Evolutionary conservation across 1,140 invertebrate genomes (phyloP).

Genomic region (Rhagoletis zephyria): DNA sequence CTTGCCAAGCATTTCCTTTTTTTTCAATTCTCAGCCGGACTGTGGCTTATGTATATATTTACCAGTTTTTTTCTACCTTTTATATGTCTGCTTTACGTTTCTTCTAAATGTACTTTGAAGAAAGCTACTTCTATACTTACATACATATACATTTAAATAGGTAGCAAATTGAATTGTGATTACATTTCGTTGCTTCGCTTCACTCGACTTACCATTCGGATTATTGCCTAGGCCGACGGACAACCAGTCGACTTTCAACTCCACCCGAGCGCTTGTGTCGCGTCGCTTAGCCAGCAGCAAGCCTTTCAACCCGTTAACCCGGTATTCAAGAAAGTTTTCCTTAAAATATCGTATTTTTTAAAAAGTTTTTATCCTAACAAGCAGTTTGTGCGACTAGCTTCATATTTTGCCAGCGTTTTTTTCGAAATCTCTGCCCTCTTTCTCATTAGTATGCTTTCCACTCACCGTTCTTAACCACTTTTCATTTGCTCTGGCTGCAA

Average conservation of each 20-base stretch:
- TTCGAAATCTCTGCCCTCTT: not conserved
- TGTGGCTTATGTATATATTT: not conserved
- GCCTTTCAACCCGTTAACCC: not conserved
- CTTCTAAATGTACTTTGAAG: not conserved
- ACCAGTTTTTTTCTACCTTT: not conserved
- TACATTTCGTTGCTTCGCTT: constrained; percentile 56
- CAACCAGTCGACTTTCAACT: not conserved
- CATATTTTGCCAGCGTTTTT: not conserved
- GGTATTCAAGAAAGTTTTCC: not conserved
- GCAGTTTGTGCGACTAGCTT: not conserved
- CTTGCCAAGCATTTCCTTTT: constrained; percentile 7
- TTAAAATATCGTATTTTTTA: constrained; percentile 6
- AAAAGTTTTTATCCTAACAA: constrained; percentile 5
- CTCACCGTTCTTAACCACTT: constrained; percentile 7
- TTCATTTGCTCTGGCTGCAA: not conserved
- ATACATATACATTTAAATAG: constrained; percentile 19
- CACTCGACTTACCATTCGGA: constrained; percentile 45
- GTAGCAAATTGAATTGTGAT: constrained; percentile 56
- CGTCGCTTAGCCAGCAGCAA: too few species aligned
- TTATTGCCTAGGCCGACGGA: constrained; percentile 22
- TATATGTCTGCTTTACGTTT: constrained; percentile 14
- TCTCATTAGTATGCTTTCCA: not conserved
- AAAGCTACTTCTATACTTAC: not conserved
- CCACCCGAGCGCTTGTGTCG: too few species aligned
- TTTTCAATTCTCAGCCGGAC: not conserved